Base-by-base conservation (phyloP, 2,113 vertebrate genomes). In the Myiozetetes cayanensis region DNA sequence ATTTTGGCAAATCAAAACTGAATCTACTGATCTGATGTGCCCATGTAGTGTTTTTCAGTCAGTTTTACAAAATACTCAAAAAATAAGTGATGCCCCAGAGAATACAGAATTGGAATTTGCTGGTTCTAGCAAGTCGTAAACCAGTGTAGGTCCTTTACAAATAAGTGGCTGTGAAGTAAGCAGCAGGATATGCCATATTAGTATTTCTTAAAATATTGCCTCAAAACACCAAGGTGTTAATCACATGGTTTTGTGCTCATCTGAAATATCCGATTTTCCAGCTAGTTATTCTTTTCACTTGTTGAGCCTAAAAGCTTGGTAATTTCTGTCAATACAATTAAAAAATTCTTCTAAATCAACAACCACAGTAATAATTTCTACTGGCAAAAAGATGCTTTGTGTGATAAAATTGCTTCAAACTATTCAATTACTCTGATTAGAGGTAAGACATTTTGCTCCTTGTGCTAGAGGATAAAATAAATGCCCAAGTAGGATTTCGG, bases 41-140 rank as follows among this genome's bases (percentile, higher is more conserved):
- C 39, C 0, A 0, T 14, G 6, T 58, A 21, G 35, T 20, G 14
- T 52, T 79, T 0, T 0, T 80, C 41, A 28, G 61, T 41, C 61
- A 63, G 37, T 62, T 74, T 58, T 27, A 65, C 9, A 0, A 50
- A 66, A 39, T 80, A 46, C 27, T 73, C 43, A 59, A 27, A 86
- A 49, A 24, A 7, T 21, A 33, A 78, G 23, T 58, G 19, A 53
- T 66, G 18, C 92, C 46, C 13, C 4, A 62, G 70, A 62, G 70
- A 91, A 41, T 44, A 50, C 6, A 65, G 77, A 15, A 37, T 25
- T 82, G 58, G 44, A 68, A 66, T 66, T 5, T 52, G 47, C n/a
- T 85, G 22, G 27, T 12, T 87, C 78, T 89, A 79, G 24, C 33
- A 37, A 33, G 43, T 70, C 62, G 30, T 46, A 35, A 76, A 33